Evolutionary conservation across 2,113 vertebrate genomes (phyloP).

Genomic region (Bothrops jararaca): DNA sequence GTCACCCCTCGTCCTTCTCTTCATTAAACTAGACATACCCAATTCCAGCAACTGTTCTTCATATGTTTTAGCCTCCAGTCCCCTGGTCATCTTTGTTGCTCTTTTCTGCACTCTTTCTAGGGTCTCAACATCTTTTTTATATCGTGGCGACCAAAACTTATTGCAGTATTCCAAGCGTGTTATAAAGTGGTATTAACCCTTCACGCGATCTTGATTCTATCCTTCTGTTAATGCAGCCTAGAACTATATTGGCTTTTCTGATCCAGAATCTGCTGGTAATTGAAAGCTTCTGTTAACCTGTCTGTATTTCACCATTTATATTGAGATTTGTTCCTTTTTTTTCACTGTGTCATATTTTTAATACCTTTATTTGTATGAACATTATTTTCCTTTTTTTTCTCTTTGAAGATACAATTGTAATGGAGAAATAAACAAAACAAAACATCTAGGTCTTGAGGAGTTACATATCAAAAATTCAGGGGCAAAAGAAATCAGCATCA

Average conservation of each 20-base stretch:
- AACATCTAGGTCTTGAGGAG: not conserved
- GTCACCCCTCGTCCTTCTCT: too few species aligned
- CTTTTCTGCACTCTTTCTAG: too few species aligned
- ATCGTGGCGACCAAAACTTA: too few species aligned
- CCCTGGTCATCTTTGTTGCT: too few species aligned
- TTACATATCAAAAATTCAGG: not conserved
- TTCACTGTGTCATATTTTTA: not conserved
- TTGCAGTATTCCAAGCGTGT: too few species aligned
- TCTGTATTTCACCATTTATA: not conserved
- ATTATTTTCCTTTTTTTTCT: not conserved
- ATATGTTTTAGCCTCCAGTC: too few species aligned
- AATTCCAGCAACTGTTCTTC: too few species aligned
- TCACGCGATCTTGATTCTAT: too few species aligned
- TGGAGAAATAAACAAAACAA: not conserved
- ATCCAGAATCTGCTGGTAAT: not conserved
- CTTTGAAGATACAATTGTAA: not conserved
- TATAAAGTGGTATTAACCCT: too few species aligned
- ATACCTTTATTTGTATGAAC: not conserved
- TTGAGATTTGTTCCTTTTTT: not conserved
- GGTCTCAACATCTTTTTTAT: too few species aligned
- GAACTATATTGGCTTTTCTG: not conserved
- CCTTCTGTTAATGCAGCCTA: too few species aligned
- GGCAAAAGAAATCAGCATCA: not conserved
- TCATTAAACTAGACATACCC: too few species aligned
- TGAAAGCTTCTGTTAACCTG: not conserved